phyloP scores from a whole-genome alignment of 1,140 invertebrate genomes.

The Chionoecetes opilio region DNA sequence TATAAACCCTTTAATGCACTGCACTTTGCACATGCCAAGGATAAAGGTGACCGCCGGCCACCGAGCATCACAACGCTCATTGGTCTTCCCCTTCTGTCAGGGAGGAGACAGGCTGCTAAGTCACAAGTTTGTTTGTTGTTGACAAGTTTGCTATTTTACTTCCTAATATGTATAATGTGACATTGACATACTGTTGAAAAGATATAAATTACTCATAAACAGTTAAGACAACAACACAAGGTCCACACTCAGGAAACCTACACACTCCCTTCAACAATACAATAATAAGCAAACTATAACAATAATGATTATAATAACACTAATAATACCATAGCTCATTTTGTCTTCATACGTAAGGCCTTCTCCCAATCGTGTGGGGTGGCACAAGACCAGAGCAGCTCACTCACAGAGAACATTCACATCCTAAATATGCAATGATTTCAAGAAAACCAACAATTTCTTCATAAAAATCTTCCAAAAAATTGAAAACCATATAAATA shows the following conservation, averaged over 20 bases:
- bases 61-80: background rate
- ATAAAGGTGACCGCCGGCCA: slow-evolving; percentile 42
- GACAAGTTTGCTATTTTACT: background rate
- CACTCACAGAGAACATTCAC: background rate
- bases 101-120: background rate
- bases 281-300: too few species aligned
- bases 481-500: background rate
- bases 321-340: too few species aligned
- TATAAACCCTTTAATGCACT: slow-evolving; percentile 24
- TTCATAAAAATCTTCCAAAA: too few species aligned
- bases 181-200: too few species aligned
- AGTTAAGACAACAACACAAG: too few species aligned
- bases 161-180: background rate
- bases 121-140: background rate
- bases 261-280: too few species aligned
- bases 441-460: background rate
- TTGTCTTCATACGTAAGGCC: too few species aligned
- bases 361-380: too few species aligned
- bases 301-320: too few species aligned
- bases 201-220: too few species aligned
- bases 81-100: background rate
- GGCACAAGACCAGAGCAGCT: too few species aligned
- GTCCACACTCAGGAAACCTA: too few species aligned
- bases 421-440: background rate
- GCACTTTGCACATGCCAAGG: slow-evolving; percentile 36